A percentile compares a stretch with the other conserved stretches of the same genome.
Conservation (phyloP, 2,113 vertebrate species). For the Tenrec ecaudatus region DNA sequence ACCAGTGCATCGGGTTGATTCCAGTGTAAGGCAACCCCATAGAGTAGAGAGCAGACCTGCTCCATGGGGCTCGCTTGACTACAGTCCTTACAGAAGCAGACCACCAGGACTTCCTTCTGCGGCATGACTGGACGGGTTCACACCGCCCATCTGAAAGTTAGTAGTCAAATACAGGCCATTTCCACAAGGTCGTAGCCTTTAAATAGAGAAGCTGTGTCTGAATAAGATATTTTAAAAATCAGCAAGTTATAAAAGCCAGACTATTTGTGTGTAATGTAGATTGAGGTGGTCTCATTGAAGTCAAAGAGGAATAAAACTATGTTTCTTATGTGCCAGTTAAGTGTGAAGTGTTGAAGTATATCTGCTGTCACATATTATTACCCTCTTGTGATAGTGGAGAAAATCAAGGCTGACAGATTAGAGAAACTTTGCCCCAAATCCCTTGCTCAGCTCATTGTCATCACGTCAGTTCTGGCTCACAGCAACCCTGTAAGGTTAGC, state of each 20-base stretch:
- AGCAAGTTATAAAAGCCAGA: background rate
- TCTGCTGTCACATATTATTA: slow-evolving; percentile 29
- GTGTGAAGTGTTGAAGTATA: background rate
- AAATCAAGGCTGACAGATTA: background rate
- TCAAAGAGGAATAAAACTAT: background rate
- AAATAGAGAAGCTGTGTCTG: background rate
- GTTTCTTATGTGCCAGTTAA: background rate
- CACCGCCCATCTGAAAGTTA: too few species aligned
- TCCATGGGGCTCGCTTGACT: background rate
- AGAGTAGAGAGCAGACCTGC: background rate
- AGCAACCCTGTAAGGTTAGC: too few species aligned
- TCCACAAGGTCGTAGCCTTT: background rate
- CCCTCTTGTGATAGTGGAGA: background rate
- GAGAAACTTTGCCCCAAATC: background rate
- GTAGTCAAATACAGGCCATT: too few species aligned
- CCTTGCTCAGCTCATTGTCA: too few species aligned
- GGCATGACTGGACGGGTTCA: too few species aligned
- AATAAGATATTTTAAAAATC: background rate
- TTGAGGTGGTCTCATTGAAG: background rate
- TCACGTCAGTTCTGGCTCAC: too few species aligned
- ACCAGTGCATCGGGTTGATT: background rate
- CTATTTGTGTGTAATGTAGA: background rate
- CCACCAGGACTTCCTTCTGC: too few species aligned
- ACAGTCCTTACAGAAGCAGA: too few species aligned
- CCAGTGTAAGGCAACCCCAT: background rate